A percentile compares a stretch with the other conserved stretches of the same genome.
Conservation (phyloP, 2,797 vertebrate genomes). For the Sciurus carolinensis region DNA sequence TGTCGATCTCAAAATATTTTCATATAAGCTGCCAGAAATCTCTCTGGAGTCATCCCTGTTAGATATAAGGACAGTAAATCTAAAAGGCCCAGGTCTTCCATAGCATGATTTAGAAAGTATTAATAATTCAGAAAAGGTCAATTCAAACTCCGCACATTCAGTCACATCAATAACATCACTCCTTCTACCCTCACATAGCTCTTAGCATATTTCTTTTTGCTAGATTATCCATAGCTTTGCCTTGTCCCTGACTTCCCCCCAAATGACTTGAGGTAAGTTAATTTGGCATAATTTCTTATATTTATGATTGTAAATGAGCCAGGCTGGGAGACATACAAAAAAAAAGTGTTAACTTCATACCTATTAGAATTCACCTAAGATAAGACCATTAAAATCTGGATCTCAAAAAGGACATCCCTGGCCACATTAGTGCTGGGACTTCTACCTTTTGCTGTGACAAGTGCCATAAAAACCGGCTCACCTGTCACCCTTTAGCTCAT, state of each 20-base stretch:
- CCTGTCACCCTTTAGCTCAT: neutral
- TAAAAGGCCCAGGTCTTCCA: conserved; percentile 47
- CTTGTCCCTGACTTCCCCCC: conserved; percentile 40
- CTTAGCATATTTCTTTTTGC: conserved; percentile 26
- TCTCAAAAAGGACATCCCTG: conserved; percentile 64
- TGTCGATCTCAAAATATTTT: conserved; percentile 74
- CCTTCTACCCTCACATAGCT: neutral
- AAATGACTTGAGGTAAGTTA: conserved; percentile 19
- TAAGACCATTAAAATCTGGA: conserved; percentile 32
- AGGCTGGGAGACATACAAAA: conserved; percentile 42
- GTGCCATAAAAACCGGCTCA: conserved; percentile 32
- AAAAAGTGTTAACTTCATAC: conserved; percentile 63
- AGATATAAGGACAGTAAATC: conserved; percentile 49
- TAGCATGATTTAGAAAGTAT: conserved; percentile 59
- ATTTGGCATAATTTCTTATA: conserved; percentile 43
- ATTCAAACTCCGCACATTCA: neutral
- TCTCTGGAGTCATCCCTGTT: conserved; percentile 44
- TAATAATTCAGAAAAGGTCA: conserved; percentile 70
- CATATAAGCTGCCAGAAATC: conserved; percentile 70
- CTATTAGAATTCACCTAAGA: conserved; percentile 64
- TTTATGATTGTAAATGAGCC: conserved; percentile 61
- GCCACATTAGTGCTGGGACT: neutral
- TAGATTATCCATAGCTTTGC: conserved; percentile 26
- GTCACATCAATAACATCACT: neutral
- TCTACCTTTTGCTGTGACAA: conserved; percentile 15